Evolutionary conservation across 2,888 invertebrate species (phyloP), one percentile per base, ranked within the genome.

Genomic region (Uropetala carovei): DNA sequence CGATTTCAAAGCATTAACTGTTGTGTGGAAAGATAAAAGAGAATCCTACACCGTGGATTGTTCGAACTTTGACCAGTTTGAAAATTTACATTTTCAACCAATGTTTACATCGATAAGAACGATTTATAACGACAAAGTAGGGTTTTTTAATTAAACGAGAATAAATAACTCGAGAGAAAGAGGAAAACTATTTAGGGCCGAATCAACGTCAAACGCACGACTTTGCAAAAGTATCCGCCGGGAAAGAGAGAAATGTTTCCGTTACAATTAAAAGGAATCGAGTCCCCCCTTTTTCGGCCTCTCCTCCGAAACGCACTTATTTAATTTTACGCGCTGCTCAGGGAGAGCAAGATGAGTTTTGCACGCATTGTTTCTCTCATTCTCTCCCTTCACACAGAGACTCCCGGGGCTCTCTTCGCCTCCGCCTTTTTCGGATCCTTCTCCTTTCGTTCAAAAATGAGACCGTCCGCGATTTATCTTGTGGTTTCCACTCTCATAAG

Each of bases 401-500:
- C 43, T 43, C 43, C 43, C n/a, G n/a, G n/a, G n/a, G 64, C n/a
- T 1, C 68, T 64, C 64, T 16, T 68, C n/a, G 43, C 43, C 43
- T 43, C 68, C 68, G n/a, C 11, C 8, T 22, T 68, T 68, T 68
- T 18, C 64, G n/a, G 27, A 27, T n/a, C 68, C 16, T 2, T 0
- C 68, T 0, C n/a, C 68, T 22, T 68, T 22, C 22, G 22, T 75
- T 75, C 75, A 11, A 22, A 75, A 75, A 75, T 75, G 75, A 75
- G 27, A 75, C 22, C 68, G 68, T 18, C 68, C 68, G 68, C 75
- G 75, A 75, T 75, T 75, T 75, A 75, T 75, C 75, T 75, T 27
- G 75, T 75, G 75, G 75, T 75, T 75, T 75, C 75, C 75, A 27
- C 75, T 27, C 75, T 75, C 75, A 75, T 75, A 75, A 75, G 75